Base-by-base conservation (phyloP, 2,113 vertebrate genomes). In the Corvus cornix region DNA sequence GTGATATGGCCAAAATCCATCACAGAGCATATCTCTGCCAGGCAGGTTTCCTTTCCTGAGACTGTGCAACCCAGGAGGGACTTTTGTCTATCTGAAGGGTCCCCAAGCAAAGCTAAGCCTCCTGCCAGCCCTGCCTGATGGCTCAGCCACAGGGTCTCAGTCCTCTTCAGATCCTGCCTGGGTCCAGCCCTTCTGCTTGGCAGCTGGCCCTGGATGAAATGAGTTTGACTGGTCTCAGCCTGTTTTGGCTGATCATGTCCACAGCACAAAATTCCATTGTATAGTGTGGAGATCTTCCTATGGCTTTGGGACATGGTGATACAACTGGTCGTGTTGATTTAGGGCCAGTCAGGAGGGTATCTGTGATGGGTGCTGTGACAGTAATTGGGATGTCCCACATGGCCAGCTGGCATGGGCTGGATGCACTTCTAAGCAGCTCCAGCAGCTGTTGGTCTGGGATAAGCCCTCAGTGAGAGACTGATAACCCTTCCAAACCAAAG, bases 141-240 rank as follows among this genome's bases (percentile, higher is more conserved):
- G 72, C 48, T 60, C 72, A 68, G 33, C 27, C 1, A 0, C 0
- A 3, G 0, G 0, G 21, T 33, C 30, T 69, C 1, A 0, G 28
- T 60, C 17, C 21, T 26, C 26, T 74, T 85, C 52, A 70, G 62
- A 72, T 82, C 28, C 70, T 67, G 31, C 49, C 20, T 37, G 35
- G 11, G 6, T 52, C 13, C 37, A 80, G 41, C 12, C 31, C 20
- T 85, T 55, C 39, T 52, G 44, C 56, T 22, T 9, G 9, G 33
- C 6, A 51, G 33, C 48, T 83, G 68, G 44, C 33, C 12, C 18
- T 7, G 1, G 6, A 5, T 82, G 58, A 72, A 69, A 79, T 66
- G 46, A 96, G 51, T 77, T 90, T 58, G 62, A 51, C 21, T 49
- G 55, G 19, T 80, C 63, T 91, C 78, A 85, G 89, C n/a, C 27